phyloP scores from a whole-genome alignment of 2,888 invertebrate species.

The Anorthoa munda region DNA sequence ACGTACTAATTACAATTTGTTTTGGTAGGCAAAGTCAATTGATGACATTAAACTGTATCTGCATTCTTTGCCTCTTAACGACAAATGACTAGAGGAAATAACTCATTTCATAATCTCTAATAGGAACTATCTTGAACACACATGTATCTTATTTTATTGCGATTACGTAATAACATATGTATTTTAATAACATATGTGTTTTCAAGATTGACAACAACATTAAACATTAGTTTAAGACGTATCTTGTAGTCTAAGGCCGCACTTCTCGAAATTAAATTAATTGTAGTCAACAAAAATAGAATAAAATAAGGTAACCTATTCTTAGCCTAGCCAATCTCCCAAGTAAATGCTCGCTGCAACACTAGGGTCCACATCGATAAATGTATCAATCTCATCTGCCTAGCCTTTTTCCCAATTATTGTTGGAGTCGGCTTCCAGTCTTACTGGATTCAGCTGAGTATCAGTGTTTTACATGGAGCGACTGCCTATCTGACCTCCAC shows the following conservation, averaged over 20 bases:
- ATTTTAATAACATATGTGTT: no score
- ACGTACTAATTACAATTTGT: slow-evolving; percentile 3
- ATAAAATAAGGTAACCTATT: neutral
- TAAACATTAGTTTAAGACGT: neutral
- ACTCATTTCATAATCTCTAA: neutral
- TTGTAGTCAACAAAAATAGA: neutral
- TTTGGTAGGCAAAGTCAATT: slow-evolving; percentile 9
- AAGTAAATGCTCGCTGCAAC: neutral
- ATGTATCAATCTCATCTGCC: slow-evolving; percentile 41
- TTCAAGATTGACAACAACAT: no score
- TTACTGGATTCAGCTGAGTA: no score
- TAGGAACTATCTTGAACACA: neutral
- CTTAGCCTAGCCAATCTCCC: neutral
- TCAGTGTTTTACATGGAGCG: no score
- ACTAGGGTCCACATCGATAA: neutral
- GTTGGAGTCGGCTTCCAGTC: no score
- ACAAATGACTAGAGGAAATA: neutral
- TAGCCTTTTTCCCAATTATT: no score
- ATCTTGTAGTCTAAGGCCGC: no score
- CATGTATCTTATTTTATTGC: neutral
- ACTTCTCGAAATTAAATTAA: neutral
- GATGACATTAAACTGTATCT: neutral
- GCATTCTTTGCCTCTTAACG: neutral
- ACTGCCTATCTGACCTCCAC: no score
- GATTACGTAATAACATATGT: no score